Base-by-base conservation (phyloP, 1,140 invertebrate species). In the Orussus abietinus region DNA sequence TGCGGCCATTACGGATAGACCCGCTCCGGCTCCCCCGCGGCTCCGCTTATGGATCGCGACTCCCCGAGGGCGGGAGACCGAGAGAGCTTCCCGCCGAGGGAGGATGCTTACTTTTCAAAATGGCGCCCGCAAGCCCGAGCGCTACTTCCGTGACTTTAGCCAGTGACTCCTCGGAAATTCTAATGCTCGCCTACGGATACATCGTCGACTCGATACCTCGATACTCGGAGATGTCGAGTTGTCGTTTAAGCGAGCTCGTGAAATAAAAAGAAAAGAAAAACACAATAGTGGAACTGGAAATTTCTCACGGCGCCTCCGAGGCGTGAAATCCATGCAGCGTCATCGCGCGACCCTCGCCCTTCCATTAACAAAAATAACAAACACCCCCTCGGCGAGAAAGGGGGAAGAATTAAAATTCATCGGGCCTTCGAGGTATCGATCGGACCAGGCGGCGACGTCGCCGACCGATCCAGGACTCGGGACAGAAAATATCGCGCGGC, bases 1-100 rank as follows among this genome's bases (percentile, higher is more conserved):
- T 45, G 58, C 57, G 54, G 54, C 66, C 67, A 72, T 72, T 73
- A 71, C n/a, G n/a, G n/a, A n/a, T n/a, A n/a, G n/a, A n/a, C n/a
- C n/a, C n/a, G n/a, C n/a, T n/a, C n/a, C n/a, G n/a, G n/a, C n/a
- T n/a, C n/a, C n/a, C n/a, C n/a, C n/a, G n/a, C n/a, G n/a, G n/a
- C n/a, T n/a, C n/a, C n/a, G n/a, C n/a, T n/a, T n/a, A n/a, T n/a
- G n/a, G n/a, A n/a, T n/a, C n/a, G n/a, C n/a, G n/a, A n/a, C n/a
- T n/a, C n/a, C n/a, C n/a, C n/a, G n/a, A n/a, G n/a, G n/a, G n/a
- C n/a, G n/a, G n/a, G n/a, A n/a, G n/a, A n/a, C n/a, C n/a, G n/a
- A n/a, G n/a, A n/a, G n/a, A n/a, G n/a, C n/a, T n/a, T n/a, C n/a
- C n/a, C n/a, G n/a, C n/a, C n/a, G n/a, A n/a, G n/a, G n/a, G n/a